Evolutionary conservation across 1,140 invertebrate species (phyloP), one percentile per base, ranked within the genome.

Genomic region (Scaptomyza hsui): DNA sequence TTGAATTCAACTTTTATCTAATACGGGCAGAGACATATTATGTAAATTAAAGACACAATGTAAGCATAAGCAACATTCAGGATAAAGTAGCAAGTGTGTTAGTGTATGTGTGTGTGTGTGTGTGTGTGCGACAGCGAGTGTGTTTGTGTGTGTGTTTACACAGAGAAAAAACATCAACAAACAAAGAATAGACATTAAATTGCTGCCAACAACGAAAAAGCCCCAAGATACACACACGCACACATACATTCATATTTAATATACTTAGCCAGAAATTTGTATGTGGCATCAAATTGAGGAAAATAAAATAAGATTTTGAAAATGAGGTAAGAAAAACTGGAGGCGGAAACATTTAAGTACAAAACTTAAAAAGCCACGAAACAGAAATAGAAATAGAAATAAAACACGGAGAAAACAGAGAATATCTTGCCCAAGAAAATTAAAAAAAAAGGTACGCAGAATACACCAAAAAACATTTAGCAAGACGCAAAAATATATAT

Each of bases 51-150:
- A 70, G 44, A 70, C 82, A 86, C 77, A 85, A 77, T 81, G 62
- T 81, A 88, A 67, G 77, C 81, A 86, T 86, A 88, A 81, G 82
- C 81, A 88, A 86, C 81, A 86, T 86, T 86, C 79, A 81, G 59
- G 65, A 86, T 86, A 72, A 77, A 74, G 51, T 75, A 69, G 65
- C 71, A 75, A 68, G 57, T 74, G 19, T 57, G 51, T 56, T 39
- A 21, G 41, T 42, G 19, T 61, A 19, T 48, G 15, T 16, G 41
- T 74, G 48, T 60, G 15, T 65, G 45, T 44, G 32, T 42, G 35
- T 26, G 18, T 16, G 10, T 29, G 32, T 79, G 32, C 19, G 32
- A 61, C 29, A 45, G n/a, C 51, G 18, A 65, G 49, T 26, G 44
- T 60, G 39, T 63, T 19, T 16, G 6, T 56, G 2, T 18, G 57